Percentiles rank a stretch among this genome's conserved stretches.
Evolutionary conservation across 2,113 vertebrate genomes (phyloP).

Genomic region (Hippocampus abdominalis): DNA sequence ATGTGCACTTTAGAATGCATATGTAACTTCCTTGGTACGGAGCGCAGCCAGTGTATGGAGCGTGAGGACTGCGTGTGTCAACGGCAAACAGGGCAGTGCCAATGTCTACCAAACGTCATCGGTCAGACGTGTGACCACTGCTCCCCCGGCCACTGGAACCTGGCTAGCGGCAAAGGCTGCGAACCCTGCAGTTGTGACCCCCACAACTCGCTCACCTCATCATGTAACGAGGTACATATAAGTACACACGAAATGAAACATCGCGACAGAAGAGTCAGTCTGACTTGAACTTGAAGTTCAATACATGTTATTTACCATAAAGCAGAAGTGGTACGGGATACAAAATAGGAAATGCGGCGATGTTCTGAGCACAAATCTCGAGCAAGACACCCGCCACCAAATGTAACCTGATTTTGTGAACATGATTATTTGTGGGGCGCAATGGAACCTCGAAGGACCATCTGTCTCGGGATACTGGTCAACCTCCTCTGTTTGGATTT

Average conservation of each 20-base stretch:
- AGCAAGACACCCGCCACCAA: too few relatives aligned
- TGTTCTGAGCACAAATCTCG: background rate
- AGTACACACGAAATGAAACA: background rate
- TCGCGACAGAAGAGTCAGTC: background rate
- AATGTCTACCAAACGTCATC: slow-evolving; percentile 82
- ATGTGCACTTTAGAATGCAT: slow-evolving; percentile 77
- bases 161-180: slow-evolving; percentile 83
- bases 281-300: background rate
- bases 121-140: slow-evolving; percentile 90
- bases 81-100: slow-evolving; percentile 82
- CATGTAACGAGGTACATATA: slow-evolving; percentile 85
- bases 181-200: slow-evolving; percentile 84
- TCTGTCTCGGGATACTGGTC: too few relatives aligned
- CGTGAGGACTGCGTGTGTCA: slow-evolving; percentile 84
- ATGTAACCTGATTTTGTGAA: too few relatives aligned
- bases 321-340: background rate
- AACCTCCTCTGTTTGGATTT: too few relatives aligned
- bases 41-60: slow-evolving; percentile 77
- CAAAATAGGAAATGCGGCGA: background rate
- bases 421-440: background rate
- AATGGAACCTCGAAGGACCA: background rate
- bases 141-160: slow-evolving; percentile 88
- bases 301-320: background rate
- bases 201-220: slow-evolving; percentile 76
- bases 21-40: slow-evolving; percentile 86